These are phyloP conservation scores for Neoitamus cyanurus DNA, from an alignment of 2,888 invertebrate species.

Conservation along the genomic window DNA sequence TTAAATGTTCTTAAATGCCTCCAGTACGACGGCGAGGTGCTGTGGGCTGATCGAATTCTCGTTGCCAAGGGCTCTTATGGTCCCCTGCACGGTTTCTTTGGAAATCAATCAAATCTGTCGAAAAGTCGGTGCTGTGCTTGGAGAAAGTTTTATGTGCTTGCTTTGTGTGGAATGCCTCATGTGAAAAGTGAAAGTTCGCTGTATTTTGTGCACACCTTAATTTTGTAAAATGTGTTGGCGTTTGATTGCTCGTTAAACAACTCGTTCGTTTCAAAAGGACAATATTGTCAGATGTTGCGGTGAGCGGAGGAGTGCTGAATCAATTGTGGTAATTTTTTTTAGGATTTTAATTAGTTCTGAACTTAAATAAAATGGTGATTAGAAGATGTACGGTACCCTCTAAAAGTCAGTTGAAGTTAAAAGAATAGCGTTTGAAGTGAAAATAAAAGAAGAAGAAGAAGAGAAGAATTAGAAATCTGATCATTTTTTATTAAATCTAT, in stretches of 20 bases:
- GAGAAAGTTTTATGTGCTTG: not conserved
- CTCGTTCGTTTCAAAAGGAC: not conserved
- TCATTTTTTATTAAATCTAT: too few species aligned
- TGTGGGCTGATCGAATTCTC: not conserved
- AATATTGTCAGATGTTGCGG: not conserved
- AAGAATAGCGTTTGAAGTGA: too few species aligned
- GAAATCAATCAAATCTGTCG: not conserved
- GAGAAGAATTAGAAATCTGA: too few species aligned
- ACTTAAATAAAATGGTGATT: not conserved
- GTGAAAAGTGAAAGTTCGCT: not conserved
- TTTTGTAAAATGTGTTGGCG: not conserved
- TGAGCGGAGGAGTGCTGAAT: not conserved
- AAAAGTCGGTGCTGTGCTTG: not conserved
- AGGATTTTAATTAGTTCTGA: not conserved
- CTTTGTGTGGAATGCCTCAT: not conserved
- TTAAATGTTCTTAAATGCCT: not conserved
- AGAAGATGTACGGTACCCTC: too few species aligned
- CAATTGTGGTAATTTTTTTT: not conserved
- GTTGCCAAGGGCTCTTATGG: not conserved
- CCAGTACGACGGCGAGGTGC: not conserved
- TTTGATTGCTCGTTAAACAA: not conserved
- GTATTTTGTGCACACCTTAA: not conserved
- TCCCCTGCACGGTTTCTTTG: not conserved
- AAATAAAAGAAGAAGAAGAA: too few species aligned
- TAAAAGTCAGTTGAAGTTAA: too few species aligned